Evolutionary conservation across 2,888 invertebrate species (phyloP), one percentile per base, ranked within the genome.

Genomic region (Lasioglossum morio): DNA sequence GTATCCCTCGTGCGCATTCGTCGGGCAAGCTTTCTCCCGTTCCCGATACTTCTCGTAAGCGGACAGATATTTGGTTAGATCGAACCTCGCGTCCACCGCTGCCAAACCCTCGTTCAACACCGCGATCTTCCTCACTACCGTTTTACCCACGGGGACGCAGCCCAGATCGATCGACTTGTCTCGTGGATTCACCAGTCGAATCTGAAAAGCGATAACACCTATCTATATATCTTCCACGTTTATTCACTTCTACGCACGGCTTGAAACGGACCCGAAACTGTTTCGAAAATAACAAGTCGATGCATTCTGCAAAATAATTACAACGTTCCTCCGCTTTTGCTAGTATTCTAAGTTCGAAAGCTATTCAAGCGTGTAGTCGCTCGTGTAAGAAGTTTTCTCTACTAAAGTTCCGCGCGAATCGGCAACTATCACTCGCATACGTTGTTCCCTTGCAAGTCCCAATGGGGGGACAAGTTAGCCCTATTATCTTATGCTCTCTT

Each of bases 61-160:
- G 19, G 66, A 37, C 27, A 90, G 73, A 16, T 80, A 69, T 37
- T 96, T 95, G 84, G 95, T 95, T 74, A 97, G 95, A 91, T 96
- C 95, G 84, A 96, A 96, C 74, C 92, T 94, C 0, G 96, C 95
- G n/a, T 96, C 95, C n/a, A 97, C 95, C 3, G 96, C 91, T 66
- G 96, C 96, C 90, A 96, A 95, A 81, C 96, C 96, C 81, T 96
- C 95, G 90, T 97, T 97, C 91, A 96, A 95, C n/a, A 97, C 96
- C 85, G 96, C 95, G 77, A 97, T 95, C 79, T 95, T 95, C 78
- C 96, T 96, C 27, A 95, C 94, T 27, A 95, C 95, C 63, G 95
- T 95, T 84, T 96, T 96, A 0, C 96, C 96, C 0, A 96, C 95
- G 34, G 92, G 77, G 1, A 93, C 66, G 48, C 85, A 91, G 5